Conservation (phyloP, 2,888 invertebrate genomes). For the Encarsia formosa region DNA sequence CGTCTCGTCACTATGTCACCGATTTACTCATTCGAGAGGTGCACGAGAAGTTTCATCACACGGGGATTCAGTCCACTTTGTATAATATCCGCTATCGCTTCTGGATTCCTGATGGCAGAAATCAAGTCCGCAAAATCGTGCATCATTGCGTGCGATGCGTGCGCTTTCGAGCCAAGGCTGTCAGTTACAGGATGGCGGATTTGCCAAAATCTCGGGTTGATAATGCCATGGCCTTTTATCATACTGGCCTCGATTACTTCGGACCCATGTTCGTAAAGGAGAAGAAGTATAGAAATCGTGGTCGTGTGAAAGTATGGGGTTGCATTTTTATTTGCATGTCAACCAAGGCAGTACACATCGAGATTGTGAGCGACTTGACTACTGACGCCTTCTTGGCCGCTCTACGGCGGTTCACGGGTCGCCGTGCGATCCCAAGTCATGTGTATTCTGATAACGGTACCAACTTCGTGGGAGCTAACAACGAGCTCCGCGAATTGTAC, state of each 20-base stretch:
- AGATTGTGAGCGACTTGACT: too few species aligned
- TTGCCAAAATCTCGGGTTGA: constrained; percentile 32
- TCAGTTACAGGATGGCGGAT: constrained; percentile 32
- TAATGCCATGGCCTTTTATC: constrained; percentile 31
- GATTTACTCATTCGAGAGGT: constrained; percentile 31
- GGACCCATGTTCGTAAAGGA: constrained; percentile 34
- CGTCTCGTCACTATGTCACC: constrained; percentile 31
- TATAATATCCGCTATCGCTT: constrained; percentile 27
- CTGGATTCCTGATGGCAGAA: constrained; percentile 31
- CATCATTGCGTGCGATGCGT: constrained; percentile 16
- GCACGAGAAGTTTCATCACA: constrained; percentile 29
- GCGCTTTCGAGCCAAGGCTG: neutral
- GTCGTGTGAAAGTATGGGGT: too few species aligned
- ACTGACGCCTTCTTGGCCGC: too few species aligned
- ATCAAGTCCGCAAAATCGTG: constrained; percentile 23
- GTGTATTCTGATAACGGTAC: too few species aligned
- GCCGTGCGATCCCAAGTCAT: too few species aligned
- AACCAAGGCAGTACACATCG: too few species aligned
- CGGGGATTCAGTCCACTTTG: constrained; percentile 32
- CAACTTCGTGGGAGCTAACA: too few species aligned
- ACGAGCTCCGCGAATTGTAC: too few species aligned
- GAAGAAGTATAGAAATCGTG: constrained; percentile 25
- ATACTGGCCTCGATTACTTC: constrained; percentile 35
- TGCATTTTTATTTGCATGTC: too few species aligned
- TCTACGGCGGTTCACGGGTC: too few species aligned